Evolutionary conservation across 2,113 vertebrate genomes (phyloP).

Genomic region (Apteryx mantelli): DNA sequence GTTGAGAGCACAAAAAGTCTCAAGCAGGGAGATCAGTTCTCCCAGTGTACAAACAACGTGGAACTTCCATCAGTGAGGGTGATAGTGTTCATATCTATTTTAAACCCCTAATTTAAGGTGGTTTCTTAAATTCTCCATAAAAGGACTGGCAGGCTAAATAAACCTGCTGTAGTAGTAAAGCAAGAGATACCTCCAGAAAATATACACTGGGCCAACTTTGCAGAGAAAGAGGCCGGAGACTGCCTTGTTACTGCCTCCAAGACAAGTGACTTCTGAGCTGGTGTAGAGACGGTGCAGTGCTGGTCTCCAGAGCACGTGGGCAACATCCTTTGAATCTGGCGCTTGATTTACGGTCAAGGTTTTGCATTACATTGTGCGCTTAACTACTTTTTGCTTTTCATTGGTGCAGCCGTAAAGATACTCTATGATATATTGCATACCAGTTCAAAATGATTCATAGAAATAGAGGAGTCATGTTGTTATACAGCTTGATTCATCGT

Average conservation of each 20-base stretch:
- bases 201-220: neutral
- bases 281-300: neutral
- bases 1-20: neutral
- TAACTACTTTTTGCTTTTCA: neutral
- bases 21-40: neutral
- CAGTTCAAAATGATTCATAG: neutral
- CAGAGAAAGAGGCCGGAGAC: neutral
- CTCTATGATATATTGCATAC: neutral
- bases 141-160: neutral
- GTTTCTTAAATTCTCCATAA: neutral
- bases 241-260: fast-evolving
- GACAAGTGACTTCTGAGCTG: neutral
- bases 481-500: neutral
- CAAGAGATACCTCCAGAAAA: neutral
- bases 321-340: neutral
- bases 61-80: neutral
- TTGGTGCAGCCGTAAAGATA: neutral
- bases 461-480: neutral
- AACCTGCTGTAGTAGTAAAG: neutral
- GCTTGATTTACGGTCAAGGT: neutral
- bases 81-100: neutral
- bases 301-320: neutral
- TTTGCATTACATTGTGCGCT: neutral
- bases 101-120: neutral
- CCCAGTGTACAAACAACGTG: neutral